Evolutionary conservation across 2,797 vertebrate species (phyloP).

Genomic region (Apogon hyalosoma): DNA sequence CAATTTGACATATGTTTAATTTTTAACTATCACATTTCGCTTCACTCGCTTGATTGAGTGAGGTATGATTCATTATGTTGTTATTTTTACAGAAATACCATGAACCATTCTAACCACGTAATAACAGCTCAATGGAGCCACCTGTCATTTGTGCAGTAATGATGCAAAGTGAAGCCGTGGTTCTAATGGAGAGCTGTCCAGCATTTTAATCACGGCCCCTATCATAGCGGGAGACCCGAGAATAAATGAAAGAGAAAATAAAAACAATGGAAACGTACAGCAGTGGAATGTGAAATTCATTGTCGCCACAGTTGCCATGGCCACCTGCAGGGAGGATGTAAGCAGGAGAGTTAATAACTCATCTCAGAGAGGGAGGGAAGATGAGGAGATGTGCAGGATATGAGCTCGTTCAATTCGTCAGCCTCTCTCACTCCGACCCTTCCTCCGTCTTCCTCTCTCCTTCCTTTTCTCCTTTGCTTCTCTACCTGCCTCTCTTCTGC

Average conservation of each 20-base stretch:
- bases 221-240: slow-evolving; percentile 46
- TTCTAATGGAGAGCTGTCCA: slow-evolving; percentile 63
- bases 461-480: slow-evolving; percentile 13
- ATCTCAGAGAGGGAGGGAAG: slow-evolving; percentile 59
- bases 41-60: slow-evolving; percentile 48
- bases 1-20: slow-evolving; percentile 48
- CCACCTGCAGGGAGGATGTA: slow-evolving; percentile 76
- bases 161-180: slow-evolving; percentile 44
- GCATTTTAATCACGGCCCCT: slow-evolving; percentile 66
- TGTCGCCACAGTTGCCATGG: slow-evolving; percentile 68
- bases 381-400: slow-evolving; percentile 74
- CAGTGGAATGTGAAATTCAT: slow-evolving; percentile 63
- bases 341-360: slow-evolving; percentile 79
- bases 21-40: slow-evolving; percentile 37
- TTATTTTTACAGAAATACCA: slow-evolving; percentile 38
- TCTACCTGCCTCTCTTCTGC: slow-evolving; percentile 37
- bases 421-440: slow-evolving; percentile 62
- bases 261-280: slow-evolving; percentile 57
- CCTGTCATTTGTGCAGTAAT: slow-evolving; percentile 58
- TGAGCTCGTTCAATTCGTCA: slow-evolving; percentile 82
- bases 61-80: slow-evolving; percentile 45
- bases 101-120: slow-evolving; percentile 47
- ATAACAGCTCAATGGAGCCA: slow-evolving; percentile 45
- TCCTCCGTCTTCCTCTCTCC: slow-evolving; percentile 17
- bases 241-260: slow-evolving; percentile 64